Evolutionary conservation across 1,140 invertebrate species (phyloP), one percentile per base, ranked within the genome.

Genomic region (Chymomyza costata): DNA sequence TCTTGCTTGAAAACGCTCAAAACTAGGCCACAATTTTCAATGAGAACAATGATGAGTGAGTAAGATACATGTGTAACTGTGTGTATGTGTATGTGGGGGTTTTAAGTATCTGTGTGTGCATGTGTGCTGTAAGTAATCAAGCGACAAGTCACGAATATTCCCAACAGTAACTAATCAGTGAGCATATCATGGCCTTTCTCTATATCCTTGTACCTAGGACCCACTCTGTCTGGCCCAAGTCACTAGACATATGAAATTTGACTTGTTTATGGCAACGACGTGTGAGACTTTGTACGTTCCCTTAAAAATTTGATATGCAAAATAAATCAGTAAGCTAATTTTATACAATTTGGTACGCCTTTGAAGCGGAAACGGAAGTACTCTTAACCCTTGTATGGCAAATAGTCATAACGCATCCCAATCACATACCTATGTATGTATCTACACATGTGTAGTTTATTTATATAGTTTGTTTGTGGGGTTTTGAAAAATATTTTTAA

Each of bases 121-220:
- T 32, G 35, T 19, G 49, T 37, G 39, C 41, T 54, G 45, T 31
- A 68, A 59, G 65, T 74, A 74, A 74, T 74, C 69, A 74, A 68
- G 48, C 49, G 68, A 67, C 63, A 63, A 56, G 50, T 66, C 38
- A 58, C 53, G 56, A 41, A 65, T 57, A 61, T 65, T 74, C 55
- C 55, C 55, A 61, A 74, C 57, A 45, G 65, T 45, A 65, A 65
- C 73, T 74, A 74, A 74, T 74, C 65, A 70, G 54, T 59, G 64
- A 41, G 39, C 25, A 47, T 66, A 61, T 69, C 44, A 60, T 62
- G 45, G 46, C 43, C 43, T 40, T 18, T 25, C 44, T 39, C 13
- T 38, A 13, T 11, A 34, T 11, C 31, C 5, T 6, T n/a, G n/a
- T n/a, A n/a, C n/a, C n/a, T n/a, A 2, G 37, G 17, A 11, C 10